Conservation (phyloP, 2,113 vertebrate genomes). For the Ageneiosus marmoratus region DNA sequence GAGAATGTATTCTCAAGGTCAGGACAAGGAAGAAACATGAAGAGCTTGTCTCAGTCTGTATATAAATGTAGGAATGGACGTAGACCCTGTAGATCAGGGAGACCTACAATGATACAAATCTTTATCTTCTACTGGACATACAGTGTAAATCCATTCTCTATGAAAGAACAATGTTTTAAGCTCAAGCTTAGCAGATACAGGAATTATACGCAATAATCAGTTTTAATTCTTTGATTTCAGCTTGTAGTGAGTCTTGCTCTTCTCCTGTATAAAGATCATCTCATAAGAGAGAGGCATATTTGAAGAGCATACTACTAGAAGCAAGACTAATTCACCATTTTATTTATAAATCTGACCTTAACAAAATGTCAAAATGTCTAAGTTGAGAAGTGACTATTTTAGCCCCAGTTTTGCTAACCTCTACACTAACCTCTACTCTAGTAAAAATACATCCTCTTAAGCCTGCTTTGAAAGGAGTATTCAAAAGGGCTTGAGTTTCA, state of each 20-base stretch:
- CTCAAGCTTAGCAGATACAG: constrained; percentile 28
- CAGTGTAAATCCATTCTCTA: constrained; percentile 20
- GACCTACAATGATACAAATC: not conserved
- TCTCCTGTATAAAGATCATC: constrained; percentile 15
- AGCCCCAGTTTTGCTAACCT: constrained; percentile 3
- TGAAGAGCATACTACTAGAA: not conserved
- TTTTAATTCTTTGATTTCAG: constrained; percentile 24
- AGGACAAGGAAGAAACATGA: constrained; percentile 2
- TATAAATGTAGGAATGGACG: constrained; percentile 17
- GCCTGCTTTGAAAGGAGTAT: constrained; percentile 13
- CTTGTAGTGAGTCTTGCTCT: constrained; percentile 27
- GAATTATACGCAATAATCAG: constrained; percentile 44
- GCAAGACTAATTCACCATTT: not conserved
- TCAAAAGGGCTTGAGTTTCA: constrained; percentile 30
- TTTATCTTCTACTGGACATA: constrained; percentile 13
- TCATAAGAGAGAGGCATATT: constrained; percentile 1
- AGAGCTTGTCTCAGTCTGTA: constrained; percentile 16
- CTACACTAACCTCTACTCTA: not conserved
- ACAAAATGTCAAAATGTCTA: not conserved
- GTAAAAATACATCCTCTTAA: not conserved
- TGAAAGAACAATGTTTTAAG: constrained; percentile 22
- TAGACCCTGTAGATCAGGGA: constrained; percentile 36
- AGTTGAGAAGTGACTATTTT: not conserved
- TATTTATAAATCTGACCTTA: constrained; percentile 3
- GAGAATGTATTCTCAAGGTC: constrained; percentile 3